Evolutionary conservation across 2,888 invertebrate genomes (phyloP).

Genomic region (Serripes groenlandicus): DNA sequence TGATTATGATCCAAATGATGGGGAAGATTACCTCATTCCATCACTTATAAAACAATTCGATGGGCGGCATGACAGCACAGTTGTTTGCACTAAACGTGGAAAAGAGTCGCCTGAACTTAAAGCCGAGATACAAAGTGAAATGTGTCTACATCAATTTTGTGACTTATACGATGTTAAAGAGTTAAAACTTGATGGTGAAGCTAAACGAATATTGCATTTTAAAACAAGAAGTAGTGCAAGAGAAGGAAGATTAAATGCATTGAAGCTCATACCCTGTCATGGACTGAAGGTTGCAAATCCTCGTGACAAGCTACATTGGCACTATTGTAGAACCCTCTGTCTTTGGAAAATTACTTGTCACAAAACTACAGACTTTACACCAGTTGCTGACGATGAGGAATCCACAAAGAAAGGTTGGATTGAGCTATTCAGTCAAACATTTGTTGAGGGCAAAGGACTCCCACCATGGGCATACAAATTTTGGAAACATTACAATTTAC

Average conservation of each 20-base stretch:
- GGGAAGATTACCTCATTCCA: neutral
- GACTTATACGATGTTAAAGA: neutral
- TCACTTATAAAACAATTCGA: neutral
- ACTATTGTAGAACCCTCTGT: neutral
- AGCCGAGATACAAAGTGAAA: neutral
- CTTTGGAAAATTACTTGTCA: too few species aligned
- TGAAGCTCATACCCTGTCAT: neutral
- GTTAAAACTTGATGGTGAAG: neutral
- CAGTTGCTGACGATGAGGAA: neutral
- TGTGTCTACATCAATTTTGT: conserved; percentile 3
- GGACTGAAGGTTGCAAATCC: neutral
- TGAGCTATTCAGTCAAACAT: neutral
- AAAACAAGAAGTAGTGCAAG: neutral
- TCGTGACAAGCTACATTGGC: neutral
- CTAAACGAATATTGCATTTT: neutral
- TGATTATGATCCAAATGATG: neutral
- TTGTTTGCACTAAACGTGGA: neutral
- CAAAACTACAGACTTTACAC: neutral
- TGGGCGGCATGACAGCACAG: neutral
- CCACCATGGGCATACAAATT: neutral
- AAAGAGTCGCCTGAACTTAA: neutral
- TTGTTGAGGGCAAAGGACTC: too few species aligned
- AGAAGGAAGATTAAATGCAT: neutral
- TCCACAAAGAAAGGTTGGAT: neutral
- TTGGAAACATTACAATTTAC: neutral